A percentile compares a stretch with the other conserved stretches of the same genome.
Conservation (phyloP, 2,888 invertebrate species). For the Noctua janthe region DNA sequence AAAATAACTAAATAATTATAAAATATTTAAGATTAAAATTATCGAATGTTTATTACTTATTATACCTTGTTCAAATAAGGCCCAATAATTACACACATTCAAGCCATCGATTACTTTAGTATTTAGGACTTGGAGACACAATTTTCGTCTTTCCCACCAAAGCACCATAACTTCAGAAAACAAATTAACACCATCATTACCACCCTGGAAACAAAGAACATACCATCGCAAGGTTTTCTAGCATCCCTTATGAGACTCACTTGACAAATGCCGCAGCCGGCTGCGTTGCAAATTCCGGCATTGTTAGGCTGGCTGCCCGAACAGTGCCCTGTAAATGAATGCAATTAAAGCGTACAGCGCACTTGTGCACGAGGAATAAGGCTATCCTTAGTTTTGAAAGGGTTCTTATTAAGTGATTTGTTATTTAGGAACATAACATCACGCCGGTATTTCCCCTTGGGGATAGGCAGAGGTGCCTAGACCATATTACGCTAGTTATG, state of each 20-base stretch:
- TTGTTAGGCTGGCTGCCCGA: conserved; percentile 48
- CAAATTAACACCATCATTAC: conserved; percentile 17
- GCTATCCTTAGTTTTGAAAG: conserved; percentile 10
- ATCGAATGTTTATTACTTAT: no score
- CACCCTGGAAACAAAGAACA: conserved; percentile 22
- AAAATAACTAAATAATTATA: neutral
- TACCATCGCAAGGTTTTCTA: conserved; percentile 8
- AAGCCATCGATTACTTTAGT: neutral
- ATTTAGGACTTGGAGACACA: neutral
- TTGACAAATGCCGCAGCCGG: conserved; percentile 42
- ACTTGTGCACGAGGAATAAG: neutral
- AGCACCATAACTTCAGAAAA: neutral
- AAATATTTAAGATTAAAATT: no score
- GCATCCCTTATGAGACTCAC: conserved; percentile 40
- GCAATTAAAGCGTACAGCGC: conserved; percentile 62
- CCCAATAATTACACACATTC: neutral
- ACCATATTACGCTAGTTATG: neutral
- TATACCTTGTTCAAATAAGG: neutral
- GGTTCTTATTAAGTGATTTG: neutral
- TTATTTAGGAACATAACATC: neutral
- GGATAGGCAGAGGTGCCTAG: neutral
- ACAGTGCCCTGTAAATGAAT: conserved; percentile 63
- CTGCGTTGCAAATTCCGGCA: conserved; percentile 58
- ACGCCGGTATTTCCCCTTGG: neutral
- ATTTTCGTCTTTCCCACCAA: neutral